Conservation (phyloP, 2,797 vertebrate species). For the Otolemur crassicaudatus region DNA sequence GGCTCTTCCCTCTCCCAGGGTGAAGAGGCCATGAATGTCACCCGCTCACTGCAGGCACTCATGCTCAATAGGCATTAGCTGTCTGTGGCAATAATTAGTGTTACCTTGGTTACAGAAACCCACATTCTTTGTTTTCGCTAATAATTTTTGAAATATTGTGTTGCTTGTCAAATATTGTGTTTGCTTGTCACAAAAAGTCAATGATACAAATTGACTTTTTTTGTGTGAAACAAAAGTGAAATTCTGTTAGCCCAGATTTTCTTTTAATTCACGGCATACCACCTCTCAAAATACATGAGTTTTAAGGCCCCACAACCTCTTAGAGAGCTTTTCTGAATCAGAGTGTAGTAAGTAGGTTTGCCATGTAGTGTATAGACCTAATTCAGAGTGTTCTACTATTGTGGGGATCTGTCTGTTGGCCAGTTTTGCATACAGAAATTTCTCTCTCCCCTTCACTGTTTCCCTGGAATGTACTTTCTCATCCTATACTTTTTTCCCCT, state of each 20-base stretch:
- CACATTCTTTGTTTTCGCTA: neutral
- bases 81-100: neutral
- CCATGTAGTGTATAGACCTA: neutral
- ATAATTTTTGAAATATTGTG: neutral
- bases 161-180: neutral
- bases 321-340: neutral
- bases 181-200: neutral
- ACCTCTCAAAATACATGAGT: neutral
- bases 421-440: neutral
- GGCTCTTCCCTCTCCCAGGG: neutral
- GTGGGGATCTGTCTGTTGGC: neutral
- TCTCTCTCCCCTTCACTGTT: neutral
- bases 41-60: neutral
- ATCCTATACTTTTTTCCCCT: neutral
- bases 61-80: neutral
- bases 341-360: neutral
- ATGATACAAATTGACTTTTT: neutral
- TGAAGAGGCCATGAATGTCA: neutral
- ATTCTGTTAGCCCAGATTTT: neutral
- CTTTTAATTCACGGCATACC: neutral
- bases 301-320: neutral
- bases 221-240: conserved; percentile 2
- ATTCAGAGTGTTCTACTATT: neutral
- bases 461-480: neutral
- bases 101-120: neutral